A percentile compares a stretch with the other conserved stretches of the same genome.
These are phyloP conservation scores for Mythimna impura DNA, from an alignment of 2,888 invertebrate species.

Conservation along the genomic window DNA sequence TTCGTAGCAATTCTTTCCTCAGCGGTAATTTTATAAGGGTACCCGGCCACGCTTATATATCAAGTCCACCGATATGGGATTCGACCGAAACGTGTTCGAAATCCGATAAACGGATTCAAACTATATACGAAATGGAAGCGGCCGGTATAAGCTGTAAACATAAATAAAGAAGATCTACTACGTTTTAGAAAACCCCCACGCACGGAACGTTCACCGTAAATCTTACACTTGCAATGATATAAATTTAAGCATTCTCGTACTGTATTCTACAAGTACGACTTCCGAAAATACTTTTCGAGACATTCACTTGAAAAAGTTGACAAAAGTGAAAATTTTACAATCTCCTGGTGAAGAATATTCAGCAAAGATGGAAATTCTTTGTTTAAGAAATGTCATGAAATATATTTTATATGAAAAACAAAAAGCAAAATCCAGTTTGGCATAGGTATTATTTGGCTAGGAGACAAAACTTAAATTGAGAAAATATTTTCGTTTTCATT, in stretches of 20 bases:
- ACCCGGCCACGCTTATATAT: conserved; percentile 80
- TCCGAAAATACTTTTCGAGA: conserved; percentile 63
- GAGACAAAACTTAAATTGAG: conserved; percentile 47
- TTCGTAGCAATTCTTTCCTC: conserved; percentile 75
- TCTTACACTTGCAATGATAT: conserved; percentile 84
- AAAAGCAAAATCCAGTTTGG: conserved; percentile 26
- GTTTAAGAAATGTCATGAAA: conserved; percentile 35
- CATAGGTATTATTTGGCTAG: conserved; percentile 43
- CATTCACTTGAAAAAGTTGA: conserved; percentile 48
- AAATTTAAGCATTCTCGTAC: conserved; percentile 78
- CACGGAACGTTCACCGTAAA: conserved; percentile 83
- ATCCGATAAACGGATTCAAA: conserved; percentile 89
- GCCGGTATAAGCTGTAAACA: conserved; percentile 88
- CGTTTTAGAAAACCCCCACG: conserved; percentile 88
- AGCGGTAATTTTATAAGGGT: conserved; percentile 82
- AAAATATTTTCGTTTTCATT: conserved; percentile 44
- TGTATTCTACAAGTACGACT: conserved; percentile 59
- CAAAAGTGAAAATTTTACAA: conserved; percentile 48
- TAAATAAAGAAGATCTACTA: conserved; percentile 89
- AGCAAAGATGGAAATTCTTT: conserved; percentile 35
- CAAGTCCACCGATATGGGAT: conserved; percentile 84
- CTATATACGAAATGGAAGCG: conserved; percentile 84
- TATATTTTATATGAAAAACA: conserved; percentile 16
- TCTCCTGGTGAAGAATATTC: conserved; percentile 15
- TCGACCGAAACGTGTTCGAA: conserved; percentile 86